Evolutionary conservation across 1,140 invertebrate genomes (phyloP).

Genomic region (Gryon sp.): DNA sequence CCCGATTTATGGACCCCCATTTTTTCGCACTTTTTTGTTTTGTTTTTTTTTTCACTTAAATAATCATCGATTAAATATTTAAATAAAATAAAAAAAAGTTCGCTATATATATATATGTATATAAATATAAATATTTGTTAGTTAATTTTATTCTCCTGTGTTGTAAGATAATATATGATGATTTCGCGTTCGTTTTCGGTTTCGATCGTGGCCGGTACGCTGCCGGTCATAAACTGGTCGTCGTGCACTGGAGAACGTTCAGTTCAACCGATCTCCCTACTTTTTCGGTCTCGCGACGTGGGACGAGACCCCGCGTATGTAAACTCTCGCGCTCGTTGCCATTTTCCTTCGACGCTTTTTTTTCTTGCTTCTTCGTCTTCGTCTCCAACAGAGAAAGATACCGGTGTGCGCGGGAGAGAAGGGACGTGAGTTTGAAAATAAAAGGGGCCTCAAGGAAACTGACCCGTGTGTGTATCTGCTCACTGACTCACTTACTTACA

Average conservation of each 20-base stretch:
- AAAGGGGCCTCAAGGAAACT: not conserved
- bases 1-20: constrained; percentile 44
- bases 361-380: not conserved
- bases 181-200: constrained; percentile 24
- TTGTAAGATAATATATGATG: no score
- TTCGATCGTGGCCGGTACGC: constrained; percentile 53
- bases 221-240: constrained; percentile 62
- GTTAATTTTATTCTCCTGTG: constrained; percentile 17
- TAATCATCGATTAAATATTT: not conserved
- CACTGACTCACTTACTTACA: constrained; percentile 14
- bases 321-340: constrained; percentile 41
- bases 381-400: no score
- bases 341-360: constrained; percentile 35
- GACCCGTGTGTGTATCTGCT: not conserved
- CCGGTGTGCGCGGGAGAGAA: not conserved
- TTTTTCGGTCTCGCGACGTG: constrained; percentile 59
- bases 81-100: not conserved
- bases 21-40: not conserved
- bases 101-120: no score
- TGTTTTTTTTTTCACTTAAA: not conserved
- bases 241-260: constrained; percentile 65
- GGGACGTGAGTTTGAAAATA: not conserved
- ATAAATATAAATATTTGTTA: not conserved
- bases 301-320: constrained; percentile 54
- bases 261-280: constrained; percentile 69